phyloP scores from a whole-genome alignment of 2,797 vertebrate species.

The Phalanger gymnotis region DNA sequence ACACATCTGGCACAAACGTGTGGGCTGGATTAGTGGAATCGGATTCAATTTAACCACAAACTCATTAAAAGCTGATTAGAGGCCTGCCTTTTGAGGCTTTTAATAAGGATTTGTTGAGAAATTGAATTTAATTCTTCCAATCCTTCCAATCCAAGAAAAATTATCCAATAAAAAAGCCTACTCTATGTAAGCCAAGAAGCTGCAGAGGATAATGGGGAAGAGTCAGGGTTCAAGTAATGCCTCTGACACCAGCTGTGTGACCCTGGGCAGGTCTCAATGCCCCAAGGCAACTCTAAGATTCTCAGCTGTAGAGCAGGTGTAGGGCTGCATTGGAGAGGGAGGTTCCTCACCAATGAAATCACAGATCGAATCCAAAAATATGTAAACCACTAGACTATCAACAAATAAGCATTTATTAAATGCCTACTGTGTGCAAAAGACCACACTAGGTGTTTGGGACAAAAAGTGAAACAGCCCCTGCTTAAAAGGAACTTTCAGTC shows the following conservation, averaged over 20 bases:
- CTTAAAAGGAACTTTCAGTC: background rate
- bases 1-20: background rate
- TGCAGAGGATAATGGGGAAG: background rate
- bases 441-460: background rate
- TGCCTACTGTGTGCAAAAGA: background rate
- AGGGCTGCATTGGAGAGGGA: background rate
- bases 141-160: background rate
- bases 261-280: too few species aligned
- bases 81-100: background rate
- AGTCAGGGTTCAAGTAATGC: background rate
- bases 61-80: background rate
- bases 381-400: background rate
- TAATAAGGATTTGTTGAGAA: background rate
- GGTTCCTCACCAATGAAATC: background rate
- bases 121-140: background rate
- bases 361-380: background rate
- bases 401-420: background rate
- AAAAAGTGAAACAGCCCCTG: background rate
- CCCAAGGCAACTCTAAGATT: background rate
- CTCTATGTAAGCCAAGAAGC: background rate
- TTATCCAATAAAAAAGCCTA: background rate
- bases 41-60: background rate
- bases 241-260: background rate
- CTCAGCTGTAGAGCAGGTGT: background rate
- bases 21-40: background rate